A percentile compares a stretch with the other conserved stretches of the same genome.
phyloP scores from a whole-genome alignment of 2,113 vertebrate genomes.

The Varanus salvator region DNA sequence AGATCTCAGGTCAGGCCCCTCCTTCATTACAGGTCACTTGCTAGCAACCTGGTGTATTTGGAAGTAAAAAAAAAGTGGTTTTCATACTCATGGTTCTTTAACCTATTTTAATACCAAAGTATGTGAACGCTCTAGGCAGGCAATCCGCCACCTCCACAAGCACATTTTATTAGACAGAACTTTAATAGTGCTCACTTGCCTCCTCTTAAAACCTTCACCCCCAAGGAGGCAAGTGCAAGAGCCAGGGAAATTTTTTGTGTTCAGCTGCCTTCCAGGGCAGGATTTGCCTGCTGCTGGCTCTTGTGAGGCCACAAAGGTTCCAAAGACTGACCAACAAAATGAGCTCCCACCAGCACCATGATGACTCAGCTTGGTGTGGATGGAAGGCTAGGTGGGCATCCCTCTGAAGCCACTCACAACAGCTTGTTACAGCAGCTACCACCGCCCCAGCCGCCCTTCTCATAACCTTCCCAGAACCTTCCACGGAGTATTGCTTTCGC shows the following conservation, averaged over 20 bases:
- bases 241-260: neutral
- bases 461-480: slow-evolving; percentile 36
- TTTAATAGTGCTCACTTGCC: neutral
- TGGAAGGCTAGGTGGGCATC: slow-evolving; percentile 73
- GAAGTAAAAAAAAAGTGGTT: neutral
- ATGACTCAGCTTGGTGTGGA: slow-evolving; percentile 70
- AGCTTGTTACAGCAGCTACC: slow-evolving; percentile 23
- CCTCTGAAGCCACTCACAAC: slow-evolving; percentile 50
- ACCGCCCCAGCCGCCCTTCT: slow-evolving; percentile 33
- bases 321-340: slow-evolving; percentile 61
- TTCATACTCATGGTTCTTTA: neutral
- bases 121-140: slow-evolving; percentile 59
- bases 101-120: slow-evolving; percentile 19
- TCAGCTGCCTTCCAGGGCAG: neutral
- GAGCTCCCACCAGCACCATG: slow-evolving; percentile 77
- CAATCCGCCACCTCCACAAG: neutral
- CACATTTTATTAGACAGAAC: neutral
- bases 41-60: neutral
- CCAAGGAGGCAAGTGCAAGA: slow-evolving; percentile 16
- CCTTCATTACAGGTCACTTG: slow-evolving; percentile 26
- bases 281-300: slow-evolving; percentile 18
- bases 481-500: slow-evolving; percentile 80
- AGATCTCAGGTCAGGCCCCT: slow-evolving; percentile 45
- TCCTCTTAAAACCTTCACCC: neutral
- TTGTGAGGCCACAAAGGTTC: slow-evolving; percentile 65